Base-by-base conservation (phyloP, 2,888 invertebrate species). In the Parthenolecanium corni region DNA sequence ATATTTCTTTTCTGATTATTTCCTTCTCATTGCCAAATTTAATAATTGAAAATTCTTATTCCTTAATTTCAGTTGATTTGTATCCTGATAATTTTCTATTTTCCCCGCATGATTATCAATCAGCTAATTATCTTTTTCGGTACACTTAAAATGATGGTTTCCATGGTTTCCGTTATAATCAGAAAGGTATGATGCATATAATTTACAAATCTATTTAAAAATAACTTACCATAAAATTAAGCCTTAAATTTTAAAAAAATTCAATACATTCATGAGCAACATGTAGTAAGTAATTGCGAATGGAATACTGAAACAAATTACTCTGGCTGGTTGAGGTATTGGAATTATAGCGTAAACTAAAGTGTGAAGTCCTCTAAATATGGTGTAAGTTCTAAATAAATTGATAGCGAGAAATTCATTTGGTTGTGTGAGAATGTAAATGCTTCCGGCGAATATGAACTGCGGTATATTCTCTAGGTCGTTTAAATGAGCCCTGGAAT, bases 401-500 rank as follows among this genome's bases (percentile, higher is more conserved):
- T 76, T 73, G 49, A 76, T 73, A 2, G 83, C 82, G 1, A 77
- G 56, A 64, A 69, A 71, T 5, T 74, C 70, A 58, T 72, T 72
- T 0, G 85, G 85, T 0, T 75, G 75, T 0, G 82, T 83, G 24
- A 79, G 74, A 64, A 82, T 70, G 73, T 83, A 86, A 63, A 81
- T 71, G 4, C 80, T 76, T 4, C 79, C 81, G 31, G 81, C 72
- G 14, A 82, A 69, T 71, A 83, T 77, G 71, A 84, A 86, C 1
- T 80, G 76, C 0, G 81, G 77, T 62, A 86, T 84, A 71, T 84
- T 86, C 73, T 85, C 85, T 72, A 85, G 71, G 71, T 86, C 85
- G 70, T 86, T 86, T 68, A 79, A 75, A 71, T 85, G 84, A 12
- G 83, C 84, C 69, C 84, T 83, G 72, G 9, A 74, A 49, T 63